Percentiles rank a stretch among this genome's conserved stretches.
phyloP scores from a whole-genome alignment of 2,113 vertebrate genomes.

The Strigops habroptila region DNA sequence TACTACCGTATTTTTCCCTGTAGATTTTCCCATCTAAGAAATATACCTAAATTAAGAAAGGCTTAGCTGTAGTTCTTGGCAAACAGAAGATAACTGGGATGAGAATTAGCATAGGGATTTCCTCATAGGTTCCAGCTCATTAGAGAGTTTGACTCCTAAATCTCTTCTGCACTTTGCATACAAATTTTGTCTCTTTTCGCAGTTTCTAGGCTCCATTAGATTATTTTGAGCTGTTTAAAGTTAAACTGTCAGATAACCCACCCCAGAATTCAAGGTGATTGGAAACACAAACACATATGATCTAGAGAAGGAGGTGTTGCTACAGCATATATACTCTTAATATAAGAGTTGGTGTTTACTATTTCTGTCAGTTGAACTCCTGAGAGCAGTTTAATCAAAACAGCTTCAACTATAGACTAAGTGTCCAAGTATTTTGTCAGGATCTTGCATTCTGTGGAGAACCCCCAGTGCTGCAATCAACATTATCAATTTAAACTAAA shows the following conservation, averaged over 20 bases:
- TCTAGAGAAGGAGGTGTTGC: neutral
- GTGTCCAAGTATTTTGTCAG: neutral
- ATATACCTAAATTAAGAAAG: neutral
- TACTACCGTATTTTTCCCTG: neutral
- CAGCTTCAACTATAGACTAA: neutral
- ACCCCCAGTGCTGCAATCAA: neutral
- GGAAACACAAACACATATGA: neutral
- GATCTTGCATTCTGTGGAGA: neutral
- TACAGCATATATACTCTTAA: neutral
- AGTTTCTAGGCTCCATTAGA: neutral
- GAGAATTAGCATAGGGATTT: neutral
- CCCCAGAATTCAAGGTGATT: neutral
- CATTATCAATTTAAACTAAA: neutral
- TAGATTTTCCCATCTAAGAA: neutral
- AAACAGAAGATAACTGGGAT: neutral
- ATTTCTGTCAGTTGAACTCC: neutral
- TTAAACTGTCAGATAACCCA: neutral
- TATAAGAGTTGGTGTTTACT: neutral
- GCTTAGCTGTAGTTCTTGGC: neutral
- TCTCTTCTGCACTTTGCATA: neutral
- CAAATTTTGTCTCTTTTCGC: neutral
- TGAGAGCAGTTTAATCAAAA: neutral
- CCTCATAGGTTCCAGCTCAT: neutral
- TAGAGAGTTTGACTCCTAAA: neutral
- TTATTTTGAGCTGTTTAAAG: neutral